These are phyloP conservation scores for Thaleichthys pacificus DNA, from an alignment of 2,797 vertebrate genomes.

Conservation along the genomic window DNA sequence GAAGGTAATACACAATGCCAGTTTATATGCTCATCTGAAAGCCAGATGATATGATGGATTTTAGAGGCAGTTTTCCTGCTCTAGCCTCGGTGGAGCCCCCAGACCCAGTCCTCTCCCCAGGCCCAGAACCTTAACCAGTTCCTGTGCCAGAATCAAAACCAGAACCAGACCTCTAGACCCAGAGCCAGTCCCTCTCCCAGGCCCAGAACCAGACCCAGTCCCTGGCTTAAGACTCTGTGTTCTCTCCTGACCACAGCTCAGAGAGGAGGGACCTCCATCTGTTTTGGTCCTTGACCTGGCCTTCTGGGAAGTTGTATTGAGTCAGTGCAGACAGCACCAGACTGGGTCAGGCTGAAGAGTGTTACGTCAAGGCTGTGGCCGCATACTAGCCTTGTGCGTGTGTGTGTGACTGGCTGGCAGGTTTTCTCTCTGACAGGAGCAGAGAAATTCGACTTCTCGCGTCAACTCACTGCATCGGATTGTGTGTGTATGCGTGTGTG, in stretches of 20 bases:
- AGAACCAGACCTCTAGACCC: too few relatives aligned
- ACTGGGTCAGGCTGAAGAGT: constrained; percentile 63
- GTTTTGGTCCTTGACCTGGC: constrained; percentile 15
- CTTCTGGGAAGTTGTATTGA: constrained; percentile 71
- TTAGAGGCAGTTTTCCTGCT: constrained; percentile 63
- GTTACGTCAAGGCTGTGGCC: not conserved
- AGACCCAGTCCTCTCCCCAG: too few relatives aligned
- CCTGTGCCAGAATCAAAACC: too few relatives aligned
- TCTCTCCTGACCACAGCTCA: not conserved
- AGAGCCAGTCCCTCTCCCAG: not conserved
- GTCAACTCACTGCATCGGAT: not conserved
- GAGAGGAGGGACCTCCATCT: not conserved
- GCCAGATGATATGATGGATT: constrained; percentile 51
- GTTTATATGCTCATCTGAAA: not conserved
- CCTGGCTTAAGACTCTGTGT: not conserved
- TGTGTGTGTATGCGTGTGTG: constrained; percentile 11
- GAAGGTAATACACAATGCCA: not conserved
- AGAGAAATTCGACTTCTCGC: too few relatives aligned
- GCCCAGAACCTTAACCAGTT: too few relatives aligned
- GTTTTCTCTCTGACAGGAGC: not conserved
- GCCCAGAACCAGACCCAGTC: too few relatives aligned
- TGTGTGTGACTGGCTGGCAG: constrained; percentile 15
- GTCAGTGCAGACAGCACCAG: constrained; percentile 58
- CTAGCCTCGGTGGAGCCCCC: constrained; percentile 22
- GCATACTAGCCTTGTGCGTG: not conserved